Base-by-base conservation (phyloP, 2,113 vertebrate genomes). In the Actenoides hombroni region DNA sequence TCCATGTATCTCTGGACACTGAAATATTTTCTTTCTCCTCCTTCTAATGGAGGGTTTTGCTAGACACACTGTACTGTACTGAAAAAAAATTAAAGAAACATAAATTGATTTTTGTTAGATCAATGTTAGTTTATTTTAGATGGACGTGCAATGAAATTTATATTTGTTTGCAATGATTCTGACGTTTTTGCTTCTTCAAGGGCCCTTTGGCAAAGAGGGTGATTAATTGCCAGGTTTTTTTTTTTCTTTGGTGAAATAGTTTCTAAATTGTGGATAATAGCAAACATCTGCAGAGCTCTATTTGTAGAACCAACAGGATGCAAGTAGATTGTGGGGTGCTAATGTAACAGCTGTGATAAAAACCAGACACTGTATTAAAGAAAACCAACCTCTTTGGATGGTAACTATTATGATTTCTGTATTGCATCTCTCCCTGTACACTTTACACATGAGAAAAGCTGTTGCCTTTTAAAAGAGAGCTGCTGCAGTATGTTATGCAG, bases 261-360 rank as follows among this genome's bases (percentile, higher is more conserved):
- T 95, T 94, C 83, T 82, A 93, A 91, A 95, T 91, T 91, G 67
- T 67, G 69, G 33, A 60, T 96, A 96, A 95, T 86, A 80, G 85
- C 71, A 95, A 96, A 91, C 92, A 97, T 93, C 89, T 96, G 87
- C 74, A 80, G 86, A 90, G 53, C 76, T 77, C 82, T 83, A 60
- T 94, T 94, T 94, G 90, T 81, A 57, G 68, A 94, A 90, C 90
- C 92, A 78, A 86, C 79, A 92, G 90, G 90, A 96, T 94, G 68
- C 80, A 95, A 93, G 80, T 60, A 77, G 86, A 89, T 79, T 95
- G 80, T 86, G 73, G 79, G 92, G 83, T 94, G 80, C 73, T 92
- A 93, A 92, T 94, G 54, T 65, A 86, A 88, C 84, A 78, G 63
- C 74, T 68, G 23, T 84, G 92, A 95, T 96, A 77, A 88, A 94